Evolutionary conservation across 1,140 invertebrate genomes (phyloP).

Genomic region (Ephestia elutella): DNA sequence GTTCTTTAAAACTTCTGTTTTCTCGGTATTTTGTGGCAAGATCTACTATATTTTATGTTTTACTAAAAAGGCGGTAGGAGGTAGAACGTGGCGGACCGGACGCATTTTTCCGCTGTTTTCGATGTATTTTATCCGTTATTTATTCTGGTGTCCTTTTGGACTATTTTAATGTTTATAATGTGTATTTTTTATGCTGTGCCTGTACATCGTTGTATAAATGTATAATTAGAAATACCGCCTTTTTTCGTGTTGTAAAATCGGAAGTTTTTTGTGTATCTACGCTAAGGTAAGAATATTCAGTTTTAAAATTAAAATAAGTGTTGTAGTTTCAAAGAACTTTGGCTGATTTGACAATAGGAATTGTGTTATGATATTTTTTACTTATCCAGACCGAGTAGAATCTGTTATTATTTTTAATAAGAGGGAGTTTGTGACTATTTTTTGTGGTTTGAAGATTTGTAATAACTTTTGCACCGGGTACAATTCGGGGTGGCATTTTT

Average conservation of each 20-base stretch:
- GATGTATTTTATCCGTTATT: constrained; percentile 5
- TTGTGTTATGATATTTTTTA: too few relatives aligned
- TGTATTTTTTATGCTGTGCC: neutral
- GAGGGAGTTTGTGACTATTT: too few relatives aligned
- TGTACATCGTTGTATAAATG: neutral
- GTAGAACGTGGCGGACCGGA: neutral
- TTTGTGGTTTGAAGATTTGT: too few relatives aligned
- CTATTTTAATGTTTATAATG: constrained; percentile 7
- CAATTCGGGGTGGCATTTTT: too few relatives aligned
- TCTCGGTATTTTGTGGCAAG: neutral
- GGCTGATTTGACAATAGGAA: too few relatives aligned
- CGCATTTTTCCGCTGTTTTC: neutral
- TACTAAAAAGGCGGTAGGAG: constrained; percentile 7
- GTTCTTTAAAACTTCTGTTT: too few relatives aligned
- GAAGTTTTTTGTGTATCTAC: neutral
- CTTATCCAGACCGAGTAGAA: too few relatives aligned
- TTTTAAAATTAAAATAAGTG: too few relatives aligned
- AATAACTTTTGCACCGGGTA: too few relatives aligned
- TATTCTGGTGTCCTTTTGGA: constrained; percentile 8
- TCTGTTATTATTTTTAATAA: too few relatives aligned
- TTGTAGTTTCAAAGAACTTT: too few relatives aligned
- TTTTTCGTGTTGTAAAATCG: too few relatives aligned
- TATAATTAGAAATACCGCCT: neutral
- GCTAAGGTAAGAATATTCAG: neutral
- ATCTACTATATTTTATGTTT: constrained; percentile 1